phyloP scores from a whole-genome alignment of 2,888 invertebrate species.

The Leptopilina drosophilae region DNA sequence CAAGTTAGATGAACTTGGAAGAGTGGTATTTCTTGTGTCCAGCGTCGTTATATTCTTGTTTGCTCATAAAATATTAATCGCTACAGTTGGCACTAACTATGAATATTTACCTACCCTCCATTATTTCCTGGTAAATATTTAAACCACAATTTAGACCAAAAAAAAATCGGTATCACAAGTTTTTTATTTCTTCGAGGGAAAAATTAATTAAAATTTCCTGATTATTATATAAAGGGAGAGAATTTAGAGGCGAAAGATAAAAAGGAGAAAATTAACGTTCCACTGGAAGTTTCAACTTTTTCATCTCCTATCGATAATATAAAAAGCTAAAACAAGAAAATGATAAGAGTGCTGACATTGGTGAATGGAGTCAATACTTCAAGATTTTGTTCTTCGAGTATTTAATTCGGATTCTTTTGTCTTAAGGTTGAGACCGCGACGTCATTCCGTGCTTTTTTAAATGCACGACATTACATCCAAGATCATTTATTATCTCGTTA shows the following conservation, averaged over 20 bases:
- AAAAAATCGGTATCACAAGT: not conserved
- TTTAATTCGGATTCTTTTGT: slow-evolving; percentile 37
- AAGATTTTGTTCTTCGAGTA: slow-evolving; percentile 33
- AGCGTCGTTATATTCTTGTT: not conserved
- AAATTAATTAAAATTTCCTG: too few relatives aligned
- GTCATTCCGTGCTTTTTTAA: slow-evolving; percentile 8
- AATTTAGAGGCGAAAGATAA: not conserved
- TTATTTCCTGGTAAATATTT: slow-evolving; percentile 4
- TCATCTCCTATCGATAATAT: slow-evolving; percentile 28
- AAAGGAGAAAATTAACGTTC: not conserved
- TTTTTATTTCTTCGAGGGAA: too few relatives aligned
- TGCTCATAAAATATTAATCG: slow-evolving; percentile 6
- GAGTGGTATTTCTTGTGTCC: not conserved
- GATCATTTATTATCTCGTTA: slow-evolving; percentile 38
- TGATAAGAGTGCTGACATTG: slow-evolving; percentile 27
- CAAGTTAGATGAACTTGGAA: not conserved
- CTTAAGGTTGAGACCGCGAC: slow-evolving; percentile 17
- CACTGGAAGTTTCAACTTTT: not conserved
- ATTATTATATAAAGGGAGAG: not conserved
- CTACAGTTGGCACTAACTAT: not conserved
- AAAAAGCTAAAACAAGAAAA: slow-evolving; percentile 25
- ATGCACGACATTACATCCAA: slow-evolving; percentile 25
- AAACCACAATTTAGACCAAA: not conserved
- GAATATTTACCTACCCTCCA: not conserved
- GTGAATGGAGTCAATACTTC: slow-evolving; percentile 28